A percentile compares a stretch with the other conserved stretches of the same genome.
phyloP scores from a whole-genome alignment of 2,797 vertebrate species.

The Tiaroga cobitis region DNA sequence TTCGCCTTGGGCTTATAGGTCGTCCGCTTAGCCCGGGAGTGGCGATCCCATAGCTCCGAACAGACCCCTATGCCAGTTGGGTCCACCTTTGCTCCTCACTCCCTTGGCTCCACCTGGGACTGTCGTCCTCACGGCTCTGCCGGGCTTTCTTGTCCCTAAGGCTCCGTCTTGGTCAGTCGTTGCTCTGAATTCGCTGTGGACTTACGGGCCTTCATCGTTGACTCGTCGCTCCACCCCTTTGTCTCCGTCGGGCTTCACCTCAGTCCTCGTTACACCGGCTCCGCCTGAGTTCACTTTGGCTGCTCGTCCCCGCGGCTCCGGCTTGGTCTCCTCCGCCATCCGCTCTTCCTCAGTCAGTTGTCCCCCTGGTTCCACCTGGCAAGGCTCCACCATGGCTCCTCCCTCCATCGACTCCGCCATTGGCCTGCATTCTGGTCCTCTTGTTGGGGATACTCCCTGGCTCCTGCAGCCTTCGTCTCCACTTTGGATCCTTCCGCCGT shows the following conservation, averaged over 20 bases:
- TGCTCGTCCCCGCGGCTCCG: accelerated
- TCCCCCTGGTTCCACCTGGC: neutral
- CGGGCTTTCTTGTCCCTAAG: no score
- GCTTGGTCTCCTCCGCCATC: neutral
- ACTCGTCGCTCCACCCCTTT: neutral
- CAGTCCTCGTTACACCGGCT: neutral
- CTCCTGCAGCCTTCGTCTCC: neutral
- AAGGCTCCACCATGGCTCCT: neutral
- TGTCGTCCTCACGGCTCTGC: neutral
- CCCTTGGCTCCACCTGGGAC: neutral
- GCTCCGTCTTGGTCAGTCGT: neutral
- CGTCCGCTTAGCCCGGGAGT: no score
- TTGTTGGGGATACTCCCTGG: no score
- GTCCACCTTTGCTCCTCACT: no score
- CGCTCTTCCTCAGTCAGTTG: neutral
- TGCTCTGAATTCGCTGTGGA: neutral
- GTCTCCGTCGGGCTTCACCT: neutral
- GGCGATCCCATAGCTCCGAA: no score
- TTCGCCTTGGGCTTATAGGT: no score
- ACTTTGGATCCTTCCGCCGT: neutral
- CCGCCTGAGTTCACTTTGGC: neutral
- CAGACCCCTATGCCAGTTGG: no score
- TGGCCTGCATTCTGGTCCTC: neutral
- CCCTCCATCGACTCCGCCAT: neutral
- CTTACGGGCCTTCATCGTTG: no score